Evolutionary conservation across 2,797 vertebrate genomes (phyloP).

Genomic region (Coendou prehensilis): DNA sequence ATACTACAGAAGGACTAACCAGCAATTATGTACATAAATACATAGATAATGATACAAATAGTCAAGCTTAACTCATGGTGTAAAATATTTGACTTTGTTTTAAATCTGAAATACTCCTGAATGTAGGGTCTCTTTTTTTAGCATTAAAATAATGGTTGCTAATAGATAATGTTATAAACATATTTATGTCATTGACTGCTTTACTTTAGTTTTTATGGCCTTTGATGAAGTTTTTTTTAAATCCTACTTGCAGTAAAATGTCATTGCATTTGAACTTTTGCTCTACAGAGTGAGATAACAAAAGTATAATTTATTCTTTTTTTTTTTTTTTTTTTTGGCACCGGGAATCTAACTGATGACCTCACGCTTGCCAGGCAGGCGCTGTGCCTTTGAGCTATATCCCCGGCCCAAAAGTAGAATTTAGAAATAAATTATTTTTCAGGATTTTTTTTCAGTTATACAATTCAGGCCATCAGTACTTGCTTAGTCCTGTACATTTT

Average conservation of each 20-base stretch:
- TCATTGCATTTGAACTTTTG: not conserved
- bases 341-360: no score
- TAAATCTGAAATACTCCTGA: conserved; percentile 1
- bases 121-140: conserved; percentile 29
- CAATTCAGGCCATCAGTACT: conserved; percentile 37
- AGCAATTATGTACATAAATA: not conserved
- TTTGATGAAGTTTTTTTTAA: conserved; percentile 58
- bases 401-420: not conserved
- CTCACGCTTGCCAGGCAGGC: no score
- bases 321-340: no score
- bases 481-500: conserved; percentile 65
- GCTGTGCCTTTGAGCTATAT: no score
- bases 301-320: conserved; percentile 15
- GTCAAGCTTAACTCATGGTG: not conserved
- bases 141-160: conserved; percentile 10
- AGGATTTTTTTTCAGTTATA: conserved; percentile 10
- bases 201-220: conserved; percentile 37
- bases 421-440: conserved; percentile 50
- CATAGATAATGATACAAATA: not conserved
- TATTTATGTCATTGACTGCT: not conserved
- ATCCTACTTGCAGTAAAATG: not conserved
- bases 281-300: not conserved
- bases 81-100: not conserved
- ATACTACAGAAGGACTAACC: not conserved
- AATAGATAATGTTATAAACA: not conserved